Conservation (phyloP, 2,113 vertebrate genomes). For the Lepisosteus osseus region DNA sequence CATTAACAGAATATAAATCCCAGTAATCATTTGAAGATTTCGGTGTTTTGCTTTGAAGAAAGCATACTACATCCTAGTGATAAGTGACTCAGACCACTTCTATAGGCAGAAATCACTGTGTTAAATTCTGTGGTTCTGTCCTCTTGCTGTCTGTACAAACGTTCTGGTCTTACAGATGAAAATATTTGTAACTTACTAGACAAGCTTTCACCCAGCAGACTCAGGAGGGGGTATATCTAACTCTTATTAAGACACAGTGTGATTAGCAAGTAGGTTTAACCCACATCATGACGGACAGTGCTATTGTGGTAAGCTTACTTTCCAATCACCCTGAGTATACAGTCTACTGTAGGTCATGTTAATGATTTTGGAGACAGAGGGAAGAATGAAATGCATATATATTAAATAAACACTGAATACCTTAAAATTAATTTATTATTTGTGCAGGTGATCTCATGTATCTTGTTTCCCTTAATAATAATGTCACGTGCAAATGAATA, state of each 20-base stretch:
- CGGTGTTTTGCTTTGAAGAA: conserved; percentile 26
- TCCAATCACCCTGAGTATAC: neutral
- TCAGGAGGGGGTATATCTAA: neutral
- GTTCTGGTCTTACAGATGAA: conserved; percentile 12
- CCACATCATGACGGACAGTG: no score
- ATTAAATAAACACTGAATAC: conserved; percentile 11
- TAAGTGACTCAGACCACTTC: conserved; percentile 26
- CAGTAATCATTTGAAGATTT: neutral
- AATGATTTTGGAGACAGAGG: neutral
- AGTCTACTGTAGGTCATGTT: neutral
- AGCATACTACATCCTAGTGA: conserved; percentile 9
- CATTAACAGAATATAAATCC: no score
- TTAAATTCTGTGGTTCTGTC: conserved; percentile 29
- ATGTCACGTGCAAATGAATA: conserved; percentile 9
- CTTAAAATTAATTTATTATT: neutral
- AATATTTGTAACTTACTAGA: conserved; percentile 17
- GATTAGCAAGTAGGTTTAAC: no score
- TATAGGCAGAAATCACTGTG: conserved; percentile 28
- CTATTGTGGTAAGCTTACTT: neutral
- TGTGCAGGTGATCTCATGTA: no score
- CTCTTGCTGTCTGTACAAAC: conserved; percentile 21
- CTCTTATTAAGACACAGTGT: no score
- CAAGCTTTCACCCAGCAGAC: neutral
- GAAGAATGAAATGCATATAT: neutral
- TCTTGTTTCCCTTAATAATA: conserved; percentile 7